Percentiles rank a stretch among this genome's conserved stretches.
Conservation (phyloP, 2,113 vertebrate genomes). For the Heterocephalus glaber region DNA sequence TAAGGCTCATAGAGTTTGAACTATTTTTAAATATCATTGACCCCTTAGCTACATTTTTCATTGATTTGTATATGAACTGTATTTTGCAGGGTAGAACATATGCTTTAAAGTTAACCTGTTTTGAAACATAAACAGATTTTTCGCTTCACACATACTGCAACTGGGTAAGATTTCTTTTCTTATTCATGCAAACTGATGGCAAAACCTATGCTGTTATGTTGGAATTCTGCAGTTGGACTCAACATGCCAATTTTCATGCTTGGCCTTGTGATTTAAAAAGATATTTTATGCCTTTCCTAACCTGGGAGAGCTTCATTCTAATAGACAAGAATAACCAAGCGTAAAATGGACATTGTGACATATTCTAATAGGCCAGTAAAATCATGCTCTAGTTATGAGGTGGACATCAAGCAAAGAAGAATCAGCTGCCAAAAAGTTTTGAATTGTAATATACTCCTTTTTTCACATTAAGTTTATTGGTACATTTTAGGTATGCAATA, state of each 20-base stretch:
- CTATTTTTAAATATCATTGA: background rate
- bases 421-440: background rate
- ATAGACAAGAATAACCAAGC: background rate
- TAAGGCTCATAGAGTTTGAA: background rate
- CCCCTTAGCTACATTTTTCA: background rate
- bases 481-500: too few relatives aligned
- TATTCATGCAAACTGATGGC: background rate
- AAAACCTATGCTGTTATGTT: background rate
- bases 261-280: background rate
- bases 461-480: too few relatives aligned
- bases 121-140: background rate
- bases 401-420: background rate
- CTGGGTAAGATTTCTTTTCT: background rate
- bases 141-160: background rate
- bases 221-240: background rate
- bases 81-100: background rate
- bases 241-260: background rate
- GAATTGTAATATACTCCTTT: background rate
- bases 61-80: background rate
- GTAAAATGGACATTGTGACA: background rate
- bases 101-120: background rate
- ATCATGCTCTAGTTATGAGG: background rate
- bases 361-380: background rate
- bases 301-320: background rate
- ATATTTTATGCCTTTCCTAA: background rate